A percentile compares a stretch with the other conserved stretches of the same genome.
These are phyloP conservation scores for Argentina silus DNA, from an alignment of 2,797 vertebrate genomes.

Conservation along the genomic window DNA sequence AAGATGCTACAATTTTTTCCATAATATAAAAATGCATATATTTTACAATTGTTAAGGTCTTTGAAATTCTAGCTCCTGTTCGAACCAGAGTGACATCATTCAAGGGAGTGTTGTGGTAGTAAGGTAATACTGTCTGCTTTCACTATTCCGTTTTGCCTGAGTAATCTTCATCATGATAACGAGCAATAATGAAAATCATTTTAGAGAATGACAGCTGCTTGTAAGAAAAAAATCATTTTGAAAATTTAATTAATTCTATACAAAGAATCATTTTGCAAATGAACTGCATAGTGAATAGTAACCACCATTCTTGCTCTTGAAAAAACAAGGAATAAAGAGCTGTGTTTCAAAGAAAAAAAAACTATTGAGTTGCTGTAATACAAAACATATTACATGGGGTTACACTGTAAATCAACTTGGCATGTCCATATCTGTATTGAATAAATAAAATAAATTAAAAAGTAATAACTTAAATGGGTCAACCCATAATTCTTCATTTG, in stretches of 20 bases:
- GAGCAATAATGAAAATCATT: slow-evolving; percentile 69
- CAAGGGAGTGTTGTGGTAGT: slow-evolving; percentile 73
- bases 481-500: slow-evolving; percentile 72
- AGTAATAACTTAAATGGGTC: slow-evolving; percentile 81
- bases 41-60: slow-evolving; percentile 80
- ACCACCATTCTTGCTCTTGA: slow-evolving; percentile 69
- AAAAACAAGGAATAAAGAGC: slow-evolving; percentile 72
- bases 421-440: slow-evolving; percentile 78
- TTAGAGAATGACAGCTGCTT: slow-evolving; percentile 77
- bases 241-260: slow-evolving; percentile 65
- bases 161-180: slow-evolving; percentile 72
- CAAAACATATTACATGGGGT: slow-evolving; percentile 1
- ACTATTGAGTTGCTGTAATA: not conserved
- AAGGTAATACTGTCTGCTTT: slow-evolving; percentile 75
- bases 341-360: slow-evolving; percentile 39
- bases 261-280: slow-evolving; percentile 73
- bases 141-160: slow-evolving; percentile 78
- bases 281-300: slow-evolving; percentile 80
- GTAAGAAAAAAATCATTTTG: slow-evolving; percentile 36
- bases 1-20: slow-evolving; percentile 81
- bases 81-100: slow-evolving; percentile 79
- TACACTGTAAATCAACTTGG: slow-evolving; percentile 54
- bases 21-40: slow-evolving; percentile 84
- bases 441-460: slow-evolving; percentile 83
- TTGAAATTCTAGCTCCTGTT: slow-evolving; percentile 81